Conservation (phyloP, 2,113 vertebrate genomes). For the Protobothrops mucrosquamatus region DNA sequence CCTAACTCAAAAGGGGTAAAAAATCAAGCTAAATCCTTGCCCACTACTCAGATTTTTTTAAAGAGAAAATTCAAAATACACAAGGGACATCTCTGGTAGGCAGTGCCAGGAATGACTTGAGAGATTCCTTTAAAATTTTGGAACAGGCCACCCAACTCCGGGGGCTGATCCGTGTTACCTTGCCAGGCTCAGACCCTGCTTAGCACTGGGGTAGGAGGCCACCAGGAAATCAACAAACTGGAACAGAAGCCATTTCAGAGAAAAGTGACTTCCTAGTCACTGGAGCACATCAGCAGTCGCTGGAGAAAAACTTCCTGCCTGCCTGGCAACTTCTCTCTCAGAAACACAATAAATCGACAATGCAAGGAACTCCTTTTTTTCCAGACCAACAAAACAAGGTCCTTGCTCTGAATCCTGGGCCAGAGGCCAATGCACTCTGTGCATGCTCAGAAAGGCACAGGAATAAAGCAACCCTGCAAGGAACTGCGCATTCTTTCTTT, state of each 20-base stretch:
- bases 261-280: neutral
- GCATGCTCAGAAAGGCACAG: neutral
- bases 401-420: neutral
- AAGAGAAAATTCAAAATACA: neutral
- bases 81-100: neutral
- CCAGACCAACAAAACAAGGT: neutral
- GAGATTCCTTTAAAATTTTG: neutral
- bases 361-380: neutral
- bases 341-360: neutral
- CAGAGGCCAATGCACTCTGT: neutral
- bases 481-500: neutral
- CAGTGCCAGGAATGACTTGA: neutral
- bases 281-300: too few relatives aligned
- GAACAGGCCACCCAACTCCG: neutral
- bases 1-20: neutral
- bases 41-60: neutral
- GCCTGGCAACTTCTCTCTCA: neutral
- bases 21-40: neutral
- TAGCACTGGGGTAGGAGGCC: neutral
- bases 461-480: neutral
- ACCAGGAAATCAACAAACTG: neutral
- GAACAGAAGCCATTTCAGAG: neutral
- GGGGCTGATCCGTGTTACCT: neutral
- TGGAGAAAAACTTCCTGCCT: neutral
- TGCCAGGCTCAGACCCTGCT: neutral